Conservation (phyloP, 2,888 invertebrate species). For the Tipula lateralis region DNA sequence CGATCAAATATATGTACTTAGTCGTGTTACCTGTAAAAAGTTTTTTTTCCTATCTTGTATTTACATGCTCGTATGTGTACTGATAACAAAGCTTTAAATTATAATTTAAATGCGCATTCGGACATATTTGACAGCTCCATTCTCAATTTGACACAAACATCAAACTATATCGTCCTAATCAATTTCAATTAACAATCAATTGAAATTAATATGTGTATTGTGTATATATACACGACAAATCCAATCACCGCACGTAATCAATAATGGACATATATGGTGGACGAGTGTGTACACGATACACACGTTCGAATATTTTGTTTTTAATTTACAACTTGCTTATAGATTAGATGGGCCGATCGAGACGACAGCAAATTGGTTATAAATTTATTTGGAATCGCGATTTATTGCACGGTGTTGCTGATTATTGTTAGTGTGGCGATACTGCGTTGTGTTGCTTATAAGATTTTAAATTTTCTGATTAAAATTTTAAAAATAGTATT, state of each 20-base stretch:
- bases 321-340: not conserved
- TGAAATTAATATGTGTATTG: not conserved
- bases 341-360: not conserved
- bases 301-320: not conserved
- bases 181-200: slow-evolving; percentile 19
- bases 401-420: not conserved
- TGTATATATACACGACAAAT: not conserved
- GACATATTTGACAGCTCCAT: not conserved
- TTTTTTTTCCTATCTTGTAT: not conserved
- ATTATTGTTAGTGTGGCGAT: too few species aligned
- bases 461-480: too few species aligned
- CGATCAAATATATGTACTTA: not conserved
- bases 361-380: not conserved
- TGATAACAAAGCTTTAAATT: not conserved
- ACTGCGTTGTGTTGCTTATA: too few species aligned
- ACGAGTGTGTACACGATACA: not conserved
- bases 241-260: not conserved
- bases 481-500: too few species aligned
- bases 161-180: not conserved
- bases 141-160: not conserved
- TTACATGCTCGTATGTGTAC: not conserved
- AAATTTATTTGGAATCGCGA: not conserved
- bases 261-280: too few species aligned
- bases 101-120: not conserved
- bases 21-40: not conserved